Percentiles rank a stretch among this genome's conserved stretches.
Conservation (phyloP, 2,888 invertebrate genomes). For the Adineta ricciae region DNA sequence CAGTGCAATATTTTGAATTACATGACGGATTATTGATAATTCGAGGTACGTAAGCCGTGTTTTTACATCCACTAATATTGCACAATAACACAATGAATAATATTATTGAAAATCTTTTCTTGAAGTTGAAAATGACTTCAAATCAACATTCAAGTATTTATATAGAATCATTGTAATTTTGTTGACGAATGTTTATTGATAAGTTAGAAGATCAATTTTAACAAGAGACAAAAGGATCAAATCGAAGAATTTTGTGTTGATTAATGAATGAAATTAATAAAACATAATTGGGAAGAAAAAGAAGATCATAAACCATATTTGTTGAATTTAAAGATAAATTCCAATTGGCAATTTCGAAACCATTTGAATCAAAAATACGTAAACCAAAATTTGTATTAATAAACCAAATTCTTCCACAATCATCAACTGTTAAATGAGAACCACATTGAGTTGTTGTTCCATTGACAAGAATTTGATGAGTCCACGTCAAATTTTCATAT, state of each 20-base stretch:
- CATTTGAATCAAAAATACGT: not conserved
- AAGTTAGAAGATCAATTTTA: no score
- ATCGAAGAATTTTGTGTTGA: not conserved
- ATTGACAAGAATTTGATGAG: not conserved
- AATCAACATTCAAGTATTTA: no score
- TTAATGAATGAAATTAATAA: not conserved
- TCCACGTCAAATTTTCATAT: not conserved
- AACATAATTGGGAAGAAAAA: not conserved
- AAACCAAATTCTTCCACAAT: not conserved
- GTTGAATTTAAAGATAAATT: not conserved
- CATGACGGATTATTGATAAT: no score
- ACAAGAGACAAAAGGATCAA: not conserved
- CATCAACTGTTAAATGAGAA: not conserved
- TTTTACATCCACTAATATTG: no score
- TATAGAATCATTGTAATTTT: no score
- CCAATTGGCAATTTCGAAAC: not conserved
- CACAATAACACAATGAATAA: no score
- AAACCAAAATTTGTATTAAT: not conserved
- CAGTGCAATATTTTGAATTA: no score
- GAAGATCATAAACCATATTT: not conserved
- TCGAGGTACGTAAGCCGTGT: no score
- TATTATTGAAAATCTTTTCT: no score
- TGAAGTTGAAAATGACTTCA: no score
- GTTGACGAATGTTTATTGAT: no score
- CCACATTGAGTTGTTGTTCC: not conserved